These are phyloP conservation scores for Eupithecia vulgata DNA, from an alignment of 2,888 invertebrate genomes.

Conservation along the genomic window DNA sequence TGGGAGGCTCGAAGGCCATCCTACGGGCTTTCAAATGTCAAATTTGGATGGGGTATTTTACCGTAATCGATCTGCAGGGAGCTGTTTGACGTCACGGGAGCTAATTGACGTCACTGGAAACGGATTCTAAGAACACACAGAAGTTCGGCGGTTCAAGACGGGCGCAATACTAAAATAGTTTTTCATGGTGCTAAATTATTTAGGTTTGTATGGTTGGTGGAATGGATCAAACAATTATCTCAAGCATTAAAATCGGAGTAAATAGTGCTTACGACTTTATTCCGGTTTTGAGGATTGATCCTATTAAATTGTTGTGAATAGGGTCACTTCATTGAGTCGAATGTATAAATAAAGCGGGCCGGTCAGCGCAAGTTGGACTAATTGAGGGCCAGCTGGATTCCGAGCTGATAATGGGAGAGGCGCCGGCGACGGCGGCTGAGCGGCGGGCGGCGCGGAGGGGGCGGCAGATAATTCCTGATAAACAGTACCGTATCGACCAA, in stretches of 20 bases:
- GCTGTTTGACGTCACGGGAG: too few relatives aligned
- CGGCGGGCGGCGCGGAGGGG: conserved; percentile 45
- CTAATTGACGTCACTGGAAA: conserved; percentile 70
- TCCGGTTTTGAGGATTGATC: not conserved
- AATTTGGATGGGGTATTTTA: too few relatives aligned
- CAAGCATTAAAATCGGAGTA: not conserved
- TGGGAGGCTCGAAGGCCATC: too few relatives aligned
- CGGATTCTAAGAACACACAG: conserved; percentile 63
- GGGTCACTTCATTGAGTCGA: conserved; percentile 14
- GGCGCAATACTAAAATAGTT: conserved; percentile 58
- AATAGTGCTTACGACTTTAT: not conserved
- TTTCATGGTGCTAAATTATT: conserved; percentile 37
- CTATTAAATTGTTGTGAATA: not conserved
- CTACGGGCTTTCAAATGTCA: too few relatives aligned
- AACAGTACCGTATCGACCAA: conserved; percentile 55
- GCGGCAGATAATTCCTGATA: conserved; percentile 64
- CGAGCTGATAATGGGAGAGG: conserved; percentile 61
- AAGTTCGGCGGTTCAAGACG: conserved; percentile 59
- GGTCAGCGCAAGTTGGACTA: conserved; percentile 52
- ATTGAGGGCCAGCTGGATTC: conserved; percentile 62
- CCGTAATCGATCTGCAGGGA: too few relatives aligned
- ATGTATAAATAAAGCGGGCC: conserved; percentile 49
- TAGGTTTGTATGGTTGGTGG: not conserved
- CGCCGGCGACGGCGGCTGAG: conserved; percentile 52
- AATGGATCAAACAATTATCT: conserved; percentile 1